Evolutionary conservation across 2,797 vertebrate species (phyloP), one percentile per base, ranked within the genome.

Genomic region (Nyctibius grandis): DNA sequence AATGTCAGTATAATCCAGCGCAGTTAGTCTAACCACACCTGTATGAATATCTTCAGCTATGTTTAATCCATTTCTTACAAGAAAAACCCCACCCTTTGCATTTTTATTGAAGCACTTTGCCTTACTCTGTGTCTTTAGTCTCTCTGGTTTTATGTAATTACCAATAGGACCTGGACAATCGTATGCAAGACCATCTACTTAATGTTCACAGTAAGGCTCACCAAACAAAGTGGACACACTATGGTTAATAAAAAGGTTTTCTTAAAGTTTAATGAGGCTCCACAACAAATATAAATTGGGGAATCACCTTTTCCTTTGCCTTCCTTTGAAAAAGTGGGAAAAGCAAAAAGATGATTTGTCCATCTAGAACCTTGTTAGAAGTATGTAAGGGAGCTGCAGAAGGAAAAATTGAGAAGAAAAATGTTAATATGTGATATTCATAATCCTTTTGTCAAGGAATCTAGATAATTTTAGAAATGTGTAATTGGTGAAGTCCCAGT

Each of bases 171-270:
- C 89, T 83, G 89, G 68, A 54, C 15, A 59, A 47, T 74, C 96
- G 84, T 86, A 83, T 82, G 38, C 31, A 80, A 95, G 56, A 42
- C 64, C 89, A 89, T 85, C 79, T 94, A 87, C 94, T 91, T 95
- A 74, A 64, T 21, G 25, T 50, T 91, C 85, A 87, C 64, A 36
- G 64, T 51, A 91, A 85, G 65, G 34, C 65, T 97, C 76, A 91
- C 68, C 89, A 36, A 93, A 63, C 77, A 84, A 91, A 84, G 91
- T 68, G 83, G 80, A 75, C 64, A 75, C 51, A 18, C 12, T 59
- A 1, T 67, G 15, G 47, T 74, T 85, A 76, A 85, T 89, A 79
- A 87, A 95, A 92, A 85, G 44, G 74, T 64, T 93, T 96, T 86
- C 63, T 95, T 94, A 74, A 84, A 56, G 44, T 19, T 65, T 84